These are phyloP conservation scores for Sebastes matsubarae DNA, from an alignment of 2,797 vertebrate species.

Conservation along the genomic window DNA sequence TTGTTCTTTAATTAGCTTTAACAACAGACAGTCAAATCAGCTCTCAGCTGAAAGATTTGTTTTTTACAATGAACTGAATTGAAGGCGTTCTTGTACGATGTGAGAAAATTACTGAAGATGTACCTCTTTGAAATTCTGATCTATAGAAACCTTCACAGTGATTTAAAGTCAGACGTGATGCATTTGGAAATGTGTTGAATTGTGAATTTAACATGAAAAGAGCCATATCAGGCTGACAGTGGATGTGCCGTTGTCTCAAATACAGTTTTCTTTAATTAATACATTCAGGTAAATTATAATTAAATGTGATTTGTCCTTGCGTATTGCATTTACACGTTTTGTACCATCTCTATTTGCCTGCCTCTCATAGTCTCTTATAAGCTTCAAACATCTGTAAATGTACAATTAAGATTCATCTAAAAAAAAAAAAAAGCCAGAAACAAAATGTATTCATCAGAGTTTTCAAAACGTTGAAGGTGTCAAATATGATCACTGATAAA, in stretches of 20 bases:
- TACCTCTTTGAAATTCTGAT: neutral
- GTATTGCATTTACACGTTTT: neutral
- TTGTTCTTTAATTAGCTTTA: slow-evolving; percentile 20
- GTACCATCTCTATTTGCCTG: neutral
- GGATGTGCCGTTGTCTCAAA: neutral
- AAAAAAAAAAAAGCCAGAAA: too few relatives aligned
- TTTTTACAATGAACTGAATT: neutral
- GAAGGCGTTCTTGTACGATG: neutral
- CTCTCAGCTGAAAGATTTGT: neutral
- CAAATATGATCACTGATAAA: too few relatives aligned
- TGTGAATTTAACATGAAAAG: neutral
- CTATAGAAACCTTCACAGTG: neutral
- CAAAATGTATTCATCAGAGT: too few relatives aligned
- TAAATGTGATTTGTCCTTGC: neutral
- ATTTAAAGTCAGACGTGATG: neutral
- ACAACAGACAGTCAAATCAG: slow-evolving; percentile 4
- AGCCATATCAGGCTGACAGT: neutral
- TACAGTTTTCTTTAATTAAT: neutral
- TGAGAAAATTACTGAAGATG: neutral
- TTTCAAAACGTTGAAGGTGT: too few relatives aligned
- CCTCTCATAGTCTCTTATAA: neutral
- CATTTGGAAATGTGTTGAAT: neutral
- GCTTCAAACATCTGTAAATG: neutral
- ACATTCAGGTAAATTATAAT: neutral
- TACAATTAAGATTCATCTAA: too few relatives aligned